Base-by-base conservation (phyloP, 2,113 vertebrate species). In the Cebidichthys violaceus region DNA sequence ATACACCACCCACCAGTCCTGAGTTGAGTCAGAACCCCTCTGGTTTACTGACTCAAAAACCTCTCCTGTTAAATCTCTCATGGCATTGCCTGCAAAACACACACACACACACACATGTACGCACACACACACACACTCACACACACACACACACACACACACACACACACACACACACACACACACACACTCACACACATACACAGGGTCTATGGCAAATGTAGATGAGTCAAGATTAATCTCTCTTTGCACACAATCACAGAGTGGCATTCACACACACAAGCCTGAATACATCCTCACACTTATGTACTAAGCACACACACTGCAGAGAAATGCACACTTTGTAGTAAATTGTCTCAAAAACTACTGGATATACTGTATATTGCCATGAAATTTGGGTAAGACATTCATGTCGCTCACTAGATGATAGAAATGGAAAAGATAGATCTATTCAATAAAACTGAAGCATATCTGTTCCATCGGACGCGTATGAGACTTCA, bases 21-120 rank as follows among this genome's bases (percentile, higher is more conserved):
- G 35, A 33, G 82, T 65, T 92, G 91, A 94, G 79, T 93, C 91
- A 93, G 78, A 87, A 31, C 60, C 81, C 89, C 82, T 83, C 70
- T 76, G 89, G 83, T 85, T 65, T 62, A 31, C 84, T 90, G 86
- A 93, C 41, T 92, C 86, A 90, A 64, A 90, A 81, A 68, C 65
- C 55, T 90, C 62, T 73, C 37, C 73, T 80, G 47, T 78, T 71
- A 62, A 71, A 87, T 79, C 69, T 89, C 69, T 78, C 35, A 67
- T 79, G 68, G 74, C 60, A 57, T 75, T 41, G 65, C 69, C 70
- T 77, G 45, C 24, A 55, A 45, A 81, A 79, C 20, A 17, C 24
- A 45, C 69, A 24, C 50, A 57, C 20, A 18, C 14, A 41, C 45
- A 50, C 67, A 35, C 22, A 55, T 29, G 14, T 47, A 54, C 45